Base-by-base conservation (phyloP, 2,888 invertebrate genomes). In the Drosophila tripunctata region DNA sequence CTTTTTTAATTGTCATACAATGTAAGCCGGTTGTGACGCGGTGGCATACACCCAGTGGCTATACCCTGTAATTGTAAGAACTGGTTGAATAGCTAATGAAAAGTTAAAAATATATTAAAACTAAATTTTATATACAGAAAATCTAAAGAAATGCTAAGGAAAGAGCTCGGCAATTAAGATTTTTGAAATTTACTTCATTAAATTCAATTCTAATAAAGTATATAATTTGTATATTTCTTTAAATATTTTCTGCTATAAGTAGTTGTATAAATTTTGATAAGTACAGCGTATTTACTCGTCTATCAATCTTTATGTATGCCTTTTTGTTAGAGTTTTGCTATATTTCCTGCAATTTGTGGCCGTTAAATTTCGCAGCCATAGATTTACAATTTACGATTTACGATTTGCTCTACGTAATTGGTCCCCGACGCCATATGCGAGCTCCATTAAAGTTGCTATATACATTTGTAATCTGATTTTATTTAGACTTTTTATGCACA, bases 1-100 rank as follows among this genome's bases (percentile, higher is more conserved):
- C 82, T 84, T 87, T 76, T 84, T 84, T 84, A 85, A 85, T 87
- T 84, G 85, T 73, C 69, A 75, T 66, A 74, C 84, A 80, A 81
- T 85, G 71, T 82, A 68, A 57, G 67, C 56, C 57, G 31, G 47
- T 31, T 30, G 12, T 17, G 40, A 15, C 12, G 33, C 31, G 24
- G 12, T 15, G 35, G 12, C n/a, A 12, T 14, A 27, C 66, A 45
- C 21, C 30, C 50, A 33, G 30, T n/a, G 30, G 8, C 1, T 0
- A 65, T 70, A 75, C 65, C 48, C 65, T 50, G 35, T 22, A 43
- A 4, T 3, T 2, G 35, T 14, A 2, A 0, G 3, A 21, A 7
- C 4, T 1, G 0, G 2, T 14, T 8, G n/a, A 10, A 1, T 1
- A 22, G 15, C 45, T 27, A 27, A 7, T 12, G 7, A 15, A 31